These are phyloP conservation scores for Lonchura striata DNA, from an alignment of 2,113 vertebrate species.

Conservation along the genomic window DNA sequence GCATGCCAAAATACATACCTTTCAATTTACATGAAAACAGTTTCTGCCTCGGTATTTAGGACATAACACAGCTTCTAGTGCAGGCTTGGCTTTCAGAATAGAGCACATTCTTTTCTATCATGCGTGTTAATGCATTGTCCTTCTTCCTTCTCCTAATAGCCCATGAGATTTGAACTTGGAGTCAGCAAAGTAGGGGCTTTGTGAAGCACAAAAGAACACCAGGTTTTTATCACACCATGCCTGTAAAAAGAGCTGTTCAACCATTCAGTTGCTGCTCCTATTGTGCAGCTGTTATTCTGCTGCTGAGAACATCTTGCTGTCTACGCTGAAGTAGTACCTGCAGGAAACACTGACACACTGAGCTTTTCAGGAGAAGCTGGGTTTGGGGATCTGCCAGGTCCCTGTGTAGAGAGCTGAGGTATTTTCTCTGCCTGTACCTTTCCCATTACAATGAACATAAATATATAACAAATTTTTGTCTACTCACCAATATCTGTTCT, in stretches of 20 bases:
- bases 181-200: conserved; percentile 68
- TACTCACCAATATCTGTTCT: conserved; percentile 1
- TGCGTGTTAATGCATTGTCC: conserved; percentile 55
- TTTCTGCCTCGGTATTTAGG: conserved; percentile 19
- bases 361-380: conserved; percentile 46
- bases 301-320: conserved; percentile 67
- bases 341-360: conserved; percentile 59
- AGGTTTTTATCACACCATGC: conserved; percentile 63
- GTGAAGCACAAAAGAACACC: conserved; percentile 75
- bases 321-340: conserved; percentile 70
- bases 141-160: conserved; percentile 62
- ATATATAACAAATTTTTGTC: conserved; percentile 56
- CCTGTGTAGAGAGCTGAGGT: conserved; percentile 27
- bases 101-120: conserved; percentile 38
- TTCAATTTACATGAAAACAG: conserved; percentile 4
- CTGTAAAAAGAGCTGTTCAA: conserved; percentile 59
- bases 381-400: conserved; percentile 50
- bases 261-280: conserved; percentile 65
- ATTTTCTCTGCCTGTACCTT: conserved; percentile 31
- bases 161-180: conserved; percentile 72
- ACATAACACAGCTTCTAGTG: not conserved
- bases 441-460: conserved; percentile 12
- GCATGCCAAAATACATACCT: conserved; percentile 5
- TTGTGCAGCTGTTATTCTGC: conserved; percentile 67
- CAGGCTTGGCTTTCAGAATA: conserved; percentile 47